Evolutionary conservation across 2,888 invertebrate genomes (phyloP).

Genomic region (Ichneumon xanthorius): DNA sequence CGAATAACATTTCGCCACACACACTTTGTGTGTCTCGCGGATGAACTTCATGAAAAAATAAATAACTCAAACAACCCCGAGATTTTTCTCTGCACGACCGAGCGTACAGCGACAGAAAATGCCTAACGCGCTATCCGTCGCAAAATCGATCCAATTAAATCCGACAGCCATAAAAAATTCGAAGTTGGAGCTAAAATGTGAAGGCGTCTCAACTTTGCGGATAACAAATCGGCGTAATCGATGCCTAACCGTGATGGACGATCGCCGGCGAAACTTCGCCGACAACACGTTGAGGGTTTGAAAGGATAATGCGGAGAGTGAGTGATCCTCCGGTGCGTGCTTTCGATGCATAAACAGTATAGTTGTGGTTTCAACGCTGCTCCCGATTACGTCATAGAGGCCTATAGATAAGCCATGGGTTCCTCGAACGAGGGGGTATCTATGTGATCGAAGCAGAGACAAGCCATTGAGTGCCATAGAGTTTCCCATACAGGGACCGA

Average conservation of each 20-base stretch:
- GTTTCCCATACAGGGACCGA: conserved; percentile 39
- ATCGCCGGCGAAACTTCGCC: background rate
- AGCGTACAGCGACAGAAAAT: no score
- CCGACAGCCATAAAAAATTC: no score
- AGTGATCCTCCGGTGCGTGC: background rate
- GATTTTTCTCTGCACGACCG: no score
- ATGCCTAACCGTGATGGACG: background rate
- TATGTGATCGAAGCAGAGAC: background rate
- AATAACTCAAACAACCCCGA: no score
- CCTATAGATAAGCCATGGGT: conserved; percentile 2
- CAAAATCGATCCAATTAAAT: no score
- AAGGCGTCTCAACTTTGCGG: no score
- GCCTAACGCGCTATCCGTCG: no score
- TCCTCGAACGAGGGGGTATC: conserved; percentile 3
- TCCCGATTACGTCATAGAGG: conserved; percentile 6
- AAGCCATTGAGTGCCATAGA: conserved; percentile 7
- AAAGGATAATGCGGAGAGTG: background rate
- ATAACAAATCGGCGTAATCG: background rate
- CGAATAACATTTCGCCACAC: no score
- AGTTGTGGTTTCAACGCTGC: background rate
- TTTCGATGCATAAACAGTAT: conserved; percentile 1
- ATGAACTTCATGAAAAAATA: no score
- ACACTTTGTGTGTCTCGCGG: no score
- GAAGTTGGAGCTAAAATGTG: no score
- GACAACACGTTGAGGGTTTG: background rate